These are phyloP conservation scores for Phyllostomus hastatus DNA, from an alignment of 2,113 vertebrate species.

Conservation along the genomic window DNA sequence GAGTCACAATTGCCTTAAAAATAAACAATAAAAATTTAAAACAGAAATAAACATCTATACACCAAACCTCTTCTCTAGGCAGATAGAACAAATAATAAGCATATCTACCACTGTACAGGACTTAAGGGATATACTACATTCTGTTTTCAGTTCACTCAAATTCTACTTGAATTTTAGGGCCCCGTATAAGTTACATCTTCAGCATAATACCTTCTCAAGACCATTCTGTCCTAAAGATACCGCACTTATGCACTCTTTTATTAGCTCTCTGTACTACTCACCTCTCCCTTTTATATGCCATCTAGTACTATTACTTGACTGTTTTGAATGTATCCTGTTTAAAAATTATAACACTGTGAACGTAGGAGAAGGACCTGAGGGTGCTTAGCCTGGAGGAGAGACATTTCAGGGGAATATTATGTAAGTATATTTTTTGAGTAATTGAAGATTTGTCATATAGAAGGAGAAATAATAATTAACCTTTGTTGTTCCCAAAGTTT, in stretches of 20 bases:
- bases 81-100: background rate
- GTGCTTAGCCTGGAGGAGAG: background rate
- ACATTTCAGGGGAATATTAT: background rate
- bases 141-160: constrained; percentile 21
- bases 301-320: background rate
- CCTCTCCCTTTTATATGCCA: background rate
- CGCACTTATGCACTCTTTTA: background rate
- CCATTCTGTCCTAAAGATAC: background rate
- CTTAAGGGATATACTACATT: background rate
- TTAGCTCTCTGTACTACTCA: background rate
- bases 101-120: background rate
- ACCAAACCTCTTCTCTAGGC: background rate
- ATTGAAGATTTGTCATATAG: background rate
- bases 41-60: background rate
- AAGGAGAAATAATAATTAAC: constrained; percentile 23
- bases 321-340: background rate
- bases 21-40: constrained; percentile 34
- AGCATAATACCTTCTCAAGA: background rate
- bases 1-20: constrained; percentile 50
- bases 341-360: background rate
- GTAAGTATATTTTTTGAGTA: background rate
- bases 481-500: background rate
- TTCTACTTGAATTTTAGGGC: constrained; percentile 22
- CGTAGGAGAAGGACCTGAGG: background rate
- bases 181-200: background rate